phyloP scores from a whole-genome alignment of 2,113 vertebrate genomes.

The Lonchura striata region DNA sequence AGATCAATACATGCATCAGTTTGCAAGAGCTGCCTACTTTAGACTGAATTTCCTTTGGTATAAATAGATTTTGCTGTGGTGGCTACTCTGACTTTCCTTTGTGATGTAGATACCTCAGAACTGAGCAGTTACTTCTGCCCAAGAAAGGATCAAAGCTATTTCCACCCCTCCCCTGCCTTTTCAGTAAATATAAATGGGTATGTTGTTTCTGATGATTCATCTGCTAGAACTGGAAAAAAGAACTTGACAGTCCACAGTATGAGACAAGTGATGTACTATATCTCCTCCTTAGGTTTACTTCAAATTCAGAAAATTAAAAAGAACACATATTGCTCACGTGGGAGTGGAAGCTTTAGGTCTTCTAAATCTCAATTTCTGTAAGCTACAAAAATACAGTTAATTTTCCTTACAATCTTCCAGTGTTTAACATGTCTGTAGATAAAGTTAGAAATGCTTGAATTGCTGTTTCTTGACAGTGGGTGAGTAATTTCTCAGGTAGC shows the following conservation, averaged over 20 bases:
- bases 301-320: background rate
- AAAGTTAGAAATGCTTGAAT: background rate
- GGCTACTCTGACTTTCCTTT: background rate
- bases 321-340: background rate
- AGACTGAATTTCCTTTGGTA: background rate
- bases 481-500: background rate
- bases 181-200: background rate
- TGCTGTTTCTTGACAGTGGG: background rate
- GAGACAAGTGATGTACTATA: background rate
- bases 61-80: constrained; percentile 3
- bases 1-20: background rate
- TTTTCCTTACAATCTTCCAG: background rate
- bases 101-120: background rate
- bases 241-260: background rate
- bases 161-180: background rate
- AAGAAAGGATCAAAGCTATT: background rate
- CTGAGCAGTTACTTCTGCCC: background rate
- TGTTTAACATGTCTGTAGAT: background rate
- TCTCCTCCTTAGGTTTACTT: background rate
- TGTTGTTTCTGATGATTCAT: background rate
- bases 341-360: background rate
- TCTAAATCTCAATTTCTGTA: background rate
- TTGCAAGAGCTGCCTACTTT: background rate
- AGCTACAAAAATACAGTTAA: background rate
- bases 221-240: background rate